Percentiles rank a stretch among this genome's conserved stretches.
Conservation (phyloP, 2,797 vertebrate species). For the Chiloscyllium punctatum region DNA sequence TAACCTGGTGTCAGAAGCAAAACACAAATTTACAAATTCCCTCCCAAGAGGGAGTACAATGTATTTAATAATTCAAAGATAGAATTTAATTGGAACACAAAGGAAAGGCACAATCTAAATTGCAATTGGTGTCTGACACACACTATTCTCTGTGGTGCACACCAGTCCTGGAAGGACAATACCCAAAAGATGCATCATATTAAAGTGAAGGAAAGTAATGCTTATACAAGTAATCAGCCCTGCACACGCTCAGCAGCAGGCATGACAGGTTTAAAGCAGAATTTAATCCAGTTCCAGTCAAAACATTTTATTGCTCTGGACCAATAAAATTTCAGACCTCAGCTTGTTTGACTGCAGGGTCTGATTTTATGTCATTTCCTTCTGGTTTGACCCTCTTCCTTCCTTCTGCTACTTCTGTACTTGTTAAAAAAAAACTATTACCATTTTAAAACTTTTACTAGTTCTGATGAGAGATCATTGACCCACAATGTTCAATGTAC, state of each 20-base stretch:
- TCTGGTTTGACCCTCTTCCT: too few species aligned
- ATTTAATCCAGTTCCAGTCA: constrained; percentile 18
- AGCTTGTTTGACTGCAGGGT: neutral
- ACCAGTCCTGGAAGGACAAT: neutral
- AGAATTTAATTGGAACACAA: neutral
- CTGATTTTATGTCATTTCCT: neutral
- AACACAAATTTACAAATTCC: neutral
- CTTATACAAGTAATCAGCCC: neutral
- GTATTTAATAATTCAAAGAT: neutral
- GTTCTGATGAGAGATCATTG: too few species aligned
- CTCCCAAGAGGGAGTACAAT: neutral
- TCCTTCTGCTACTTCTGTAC: too few species aligned
- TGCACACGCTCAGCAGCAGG: constrained; percentile 8
- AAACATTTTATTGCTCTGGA: neutral
- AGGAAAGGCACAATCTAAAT: neutral
- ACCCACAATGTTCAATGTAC: too few species aligned
- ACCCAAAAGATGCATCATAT: neutral
- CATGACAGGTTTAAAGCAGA: neutral
- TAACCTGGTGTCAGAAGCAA: neutral
- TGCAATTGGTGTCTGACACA: neutral
- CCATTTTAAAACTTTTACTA: too few species aligned
- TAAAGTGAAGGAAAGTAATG: neutral
- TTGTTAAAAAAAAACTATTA: too few species aligned
- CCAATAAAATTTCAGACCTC: neutral
- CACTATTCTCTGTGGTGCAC: neutral